Evolutionary conservation across 1,140 invertebrate species (phyloP).

Genomic region (Lordiphosa mommai): DNA sequence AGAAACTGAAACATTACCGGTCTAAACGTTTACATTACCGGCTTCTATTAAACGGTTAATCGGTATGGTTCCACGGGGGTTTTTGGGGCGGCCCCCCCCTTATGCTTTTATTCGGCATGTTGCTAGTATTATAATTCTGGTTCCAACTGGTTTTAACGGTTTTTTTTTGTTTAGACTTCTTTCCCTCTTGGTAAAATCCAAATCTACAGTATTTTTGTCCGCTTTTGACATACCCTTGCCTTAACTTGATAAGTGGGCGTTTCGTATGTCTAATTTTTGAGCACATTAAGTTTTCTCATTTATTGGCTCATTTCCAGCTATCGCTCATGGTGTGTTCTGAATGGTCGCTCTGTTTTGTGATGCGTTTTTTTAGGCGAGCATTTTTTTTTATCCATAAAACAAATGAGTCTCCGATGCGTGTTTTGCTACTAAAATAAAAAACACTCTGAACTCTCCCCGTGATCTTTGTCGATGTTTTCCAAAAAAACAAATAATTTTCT

Average conservation of each 20-base stretch:
- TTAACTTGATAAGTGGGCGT: conserved; percentile 24
- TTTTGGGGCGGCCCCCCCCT: no score
- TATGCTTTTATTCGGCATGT: no score
- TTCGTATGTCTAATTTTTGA: conserved; percentile 30
- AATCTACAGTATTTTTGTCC: neutral
- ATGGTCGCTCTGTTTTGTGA: conserved; percentile 10
- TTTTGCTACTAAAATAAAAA: no score
- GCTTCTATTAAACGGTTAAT: no score
- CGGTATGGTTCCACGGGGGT: no score
- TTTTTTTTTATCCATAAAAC: conserved; percentile 24
- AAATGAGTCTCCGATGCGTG: conserved; percentile 42
- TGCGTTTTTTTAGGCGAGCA: neutral
- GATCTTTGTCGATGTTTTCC: conserved; percentile 29
- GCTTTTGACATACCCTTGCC: conserved; percentile 33
- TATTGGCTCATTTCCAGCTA: conserved; percentile 63
- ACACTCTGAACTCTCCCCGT: conserved; percentile 6
- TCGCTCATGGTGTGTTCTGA: conserved; percentile 25
- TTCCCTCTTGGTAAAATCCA: neutral
- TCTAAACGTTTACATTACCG: no score
- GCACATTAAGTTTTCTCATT: conserved; percentile 38
- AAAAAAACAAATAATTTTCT: conserved; percentile 30
- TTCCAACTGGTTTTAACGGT: no score
- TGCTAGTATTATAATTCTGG: no score
- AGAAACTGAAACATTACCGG: no score
- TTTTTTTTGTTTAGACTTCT: neutral